Evolutionary conservation across 2,888 invertebrate genomes (phyloP).

Genomic region (Phymatocera aterrima): DNA sequence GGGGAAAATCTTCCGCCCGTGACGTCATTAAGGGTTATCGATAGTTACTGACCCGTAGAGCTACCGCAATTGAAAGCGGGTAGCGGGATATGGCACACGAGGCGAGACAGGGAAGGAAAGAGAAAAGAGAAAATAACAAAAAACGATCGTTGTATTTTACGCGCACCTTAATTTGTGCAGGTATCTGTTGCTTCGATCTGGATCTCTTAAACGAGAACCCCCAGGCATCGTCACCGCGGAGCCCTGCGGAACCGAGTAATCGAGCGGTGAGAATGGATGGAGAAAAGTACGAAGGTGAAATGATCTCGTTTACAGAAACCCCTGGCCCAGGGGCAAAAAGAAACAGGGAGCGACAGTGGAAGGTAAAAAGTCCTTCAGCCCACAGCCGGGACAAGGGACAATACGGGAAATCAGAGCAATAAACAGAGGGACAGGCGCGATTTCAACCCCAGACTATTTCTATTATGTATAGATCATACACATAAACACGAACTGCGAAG

Average conservation of each 20-base stretch:
- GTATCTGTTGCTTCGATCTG: not conserved
- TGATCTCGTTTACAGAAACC: not conserved
- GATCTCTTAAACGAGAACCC: slow-evolving; percentile 22
- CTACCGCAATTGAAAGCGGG: not conserved
- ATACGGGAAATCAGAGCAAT: slow-evolving; percentile 5
- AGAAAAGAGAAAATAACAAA: too few relatives aligned
- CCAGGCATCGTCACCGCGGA: not conserved
- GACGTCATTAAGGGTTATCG: slow-evolving; percentile 43
- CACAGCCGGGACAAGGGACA: too few relatives aligned
- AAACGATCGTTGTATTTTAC: not conserved
- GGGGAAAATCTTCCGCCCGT: slow-evolving; percentile 41
- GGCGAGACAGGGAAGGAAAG: not conserved
- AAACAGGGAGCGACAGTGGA: too few relatives aligned
- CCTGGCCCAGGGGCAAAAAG: not conserved
- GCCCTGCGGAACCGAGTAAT: not conserved
- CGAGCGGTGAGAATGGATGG: not conserved
- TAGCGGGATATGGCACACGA: not conserved
- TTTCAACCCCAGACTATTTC: not conserved
- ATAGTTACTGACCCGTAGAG: slow-evolving; percentile 41
- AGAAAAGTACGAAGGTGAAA: not conserved
- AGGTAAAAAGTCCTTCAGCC: too few relatives aligned
- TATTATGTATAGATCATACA: not conserved
- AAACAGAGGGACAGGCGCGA: slow-evolving; percentile 28
- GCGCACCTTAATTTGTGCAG: slow-evolving; percentile 13
- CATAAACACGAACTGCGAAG: not conserved